phyloP scores from a whole-genome alignment of 2,113 vertebrate genomes.

The Tragelaphus strepsiceros region DNA sequence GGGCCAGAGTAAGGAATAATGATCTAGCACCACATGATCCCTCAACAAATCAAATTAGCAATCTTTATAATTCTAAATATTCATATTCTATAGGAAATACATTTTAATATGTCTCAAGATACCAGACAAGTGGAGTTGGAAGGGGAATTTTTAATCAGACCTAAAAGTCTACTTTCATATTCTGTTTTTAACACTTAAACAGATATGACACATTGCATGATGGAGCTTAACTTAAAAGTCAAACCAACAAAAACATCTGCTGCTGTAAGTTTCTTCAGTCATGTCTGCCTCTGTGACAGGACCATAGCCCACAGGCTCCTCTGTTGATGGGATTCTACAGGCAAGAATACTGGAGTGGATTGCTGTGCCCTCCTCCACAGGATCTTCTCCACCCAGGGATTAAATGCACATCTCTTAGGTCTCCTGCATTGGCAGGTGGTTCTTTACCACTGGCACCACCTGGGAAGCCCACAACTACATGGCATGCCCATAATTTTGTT shows the following conservation, averaged over 20 bases:
- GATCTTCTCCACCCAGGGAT: not conserved
- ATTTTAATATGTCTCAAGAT: not conserved
- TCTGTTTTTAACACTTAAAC: not conserved
- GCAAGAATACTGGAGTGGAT: not conserved
- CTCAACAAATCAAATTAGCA: not conserved
- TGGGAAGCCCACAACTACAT: not conserved
- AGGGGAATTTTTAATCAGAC: not conserved
- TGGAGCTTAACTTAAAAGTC: not conserved
- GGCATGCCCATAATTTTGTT: not conserved
- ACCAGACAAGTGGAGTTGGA: not conserved
- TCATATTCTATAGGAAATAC: not conserved
- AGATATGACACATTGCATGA: not conserved
- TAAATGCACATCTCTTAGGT: not conserved
- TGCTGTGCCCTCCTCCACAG: not conserved
- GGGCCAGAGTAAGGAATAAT: not conserved
- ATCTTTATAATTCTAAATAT: not conserved
- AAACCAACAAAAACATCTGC: not conserved
- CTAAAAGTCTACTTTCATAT: not conserved
- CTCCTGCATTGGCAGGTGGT: not conserved
- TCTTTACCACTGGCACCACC: not conserved
- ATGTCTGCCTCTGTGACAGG: too few species aligned
- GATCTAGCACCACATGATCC: accelerated
- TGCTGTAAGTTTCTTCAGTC: not conserved
- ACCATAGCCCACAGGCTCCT: too few species aligned
- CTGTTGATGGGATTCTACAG: too few species aligned